Evolutionary conservation across 2,113 vertebrate species (phyloP).

Genomic region (Cariama cristata): DNA sequence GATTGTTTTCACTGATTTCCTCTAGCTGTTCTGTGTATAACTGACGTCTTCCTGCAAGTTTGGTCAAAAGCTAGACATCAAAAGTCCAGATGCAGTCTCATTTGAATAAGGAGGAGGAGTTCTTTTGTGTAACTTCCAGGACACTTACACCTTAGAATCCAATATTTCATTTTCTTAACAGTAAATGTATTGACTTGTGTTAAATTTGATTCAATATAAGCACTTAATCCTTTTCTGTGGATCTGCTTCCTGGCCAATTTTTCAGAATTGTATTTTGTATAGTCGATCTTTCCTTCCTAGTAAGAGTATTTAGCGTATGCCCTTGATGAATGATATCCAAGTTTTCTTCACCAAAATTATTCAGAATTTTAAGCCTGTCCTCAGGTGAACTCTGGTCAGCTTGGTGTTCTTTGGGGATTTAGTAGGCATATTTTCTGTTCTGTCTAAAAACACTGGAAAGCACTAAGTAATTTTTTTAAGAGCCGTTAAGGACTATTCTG

Average conservation of each 20-base stretch:
- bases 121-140: background rate
- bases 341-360: background rate
- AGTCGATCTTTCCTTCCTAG: background rate
- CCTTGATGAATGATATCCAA: background rate
- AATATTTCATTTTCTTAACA: background rate
- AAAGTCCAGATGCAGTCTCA: background rate
- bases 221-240: background rate
- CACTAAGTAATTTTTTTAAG: background rate
- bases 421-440: background rate
- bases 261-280: background rate
- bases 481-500: background rate
- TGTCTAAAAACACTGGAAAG: background rate
- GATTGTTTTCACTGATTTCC: background rate
- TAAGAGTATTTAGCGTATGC: background rate
- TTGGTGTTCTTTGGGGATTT: background rate
- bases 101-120: background rate
- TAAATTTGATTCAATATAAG: background rate
- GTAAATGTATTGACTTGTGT: background rate
- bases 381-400: background rate
- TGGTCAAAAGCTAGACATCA: background rate
- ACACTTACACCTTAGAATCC: background rate
- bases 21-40: fast-evolving
- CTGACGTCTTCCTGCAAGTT: background rate
- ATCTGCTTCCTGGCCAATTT: background rate
- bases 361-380: background rate